These are phyloP conservation scores for Neoitamus cyanurus DNA, from an alignment of 2,888 invertebrate species.

Conservation along the genomic window DNA sequence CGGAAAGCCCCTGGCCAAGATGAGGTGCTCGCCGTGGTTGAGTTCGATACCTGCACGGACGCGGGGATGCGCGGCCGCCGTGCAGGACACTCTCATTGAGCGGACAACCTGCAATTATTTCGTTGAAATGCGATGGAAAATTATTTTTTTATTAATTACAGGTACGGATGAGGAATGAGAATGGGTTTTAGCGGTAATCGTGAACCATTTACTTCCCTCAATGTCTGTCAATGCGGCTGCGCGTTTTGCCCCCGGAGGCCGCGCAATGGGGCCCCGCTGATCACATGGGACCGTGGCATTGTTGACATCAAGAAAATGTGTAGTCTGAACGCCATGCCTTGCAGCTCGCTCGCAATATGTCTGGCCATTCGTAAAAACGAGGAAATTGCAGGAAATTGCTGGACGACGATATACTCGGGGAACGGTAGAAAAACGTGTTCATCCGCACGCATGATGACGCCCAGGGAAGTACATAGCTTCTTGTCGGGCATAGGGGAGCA, in stretches of 20 bases:
- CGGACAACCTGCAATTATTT: conserved; percentile 51
- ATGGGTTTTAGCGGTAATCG: conserved; percentile 43
- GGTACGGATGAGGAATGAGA: conserved; percentile 41
- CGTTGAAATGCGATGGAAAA: conserved; percentile 47
- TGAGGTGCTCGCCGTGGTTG: not conserved
- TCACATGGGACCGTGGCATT: not conserved
- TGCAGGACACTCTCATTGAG: conserved; percentile 49
- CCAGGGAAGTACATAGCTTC: not conserved
- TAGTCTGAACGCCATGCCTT: not conserved
- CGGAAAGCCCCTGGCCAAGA: not conserved
- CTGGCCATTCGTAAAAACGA: not conserved
- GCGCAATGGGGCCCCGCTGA: not conserved
- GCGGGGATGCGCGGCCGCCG: not conserved
- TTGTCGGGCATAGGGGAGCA: not conserved
- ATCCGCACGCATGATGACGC: conserved; percentile 1
- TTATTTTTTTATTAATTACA: conserved; percentile 47
- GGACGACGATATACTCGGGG: not conserved
- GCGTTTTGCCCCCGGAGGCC: not conserved
- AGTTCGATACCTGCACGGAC: not conserved
- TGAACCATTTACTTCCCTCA: conserved; percentile 44
- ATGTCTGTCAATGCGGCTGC: conserved; percentile 16
- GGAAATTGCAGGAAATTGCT: not conserved
- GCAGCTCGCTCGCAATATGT: not conserved
- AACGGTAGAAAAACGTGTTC: not conserved
- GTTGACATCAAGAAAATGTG: not conserved